Conservation (phyloP, 2,888 invertebrate genomes). For the Torymus aiolomorphi region DNA sequence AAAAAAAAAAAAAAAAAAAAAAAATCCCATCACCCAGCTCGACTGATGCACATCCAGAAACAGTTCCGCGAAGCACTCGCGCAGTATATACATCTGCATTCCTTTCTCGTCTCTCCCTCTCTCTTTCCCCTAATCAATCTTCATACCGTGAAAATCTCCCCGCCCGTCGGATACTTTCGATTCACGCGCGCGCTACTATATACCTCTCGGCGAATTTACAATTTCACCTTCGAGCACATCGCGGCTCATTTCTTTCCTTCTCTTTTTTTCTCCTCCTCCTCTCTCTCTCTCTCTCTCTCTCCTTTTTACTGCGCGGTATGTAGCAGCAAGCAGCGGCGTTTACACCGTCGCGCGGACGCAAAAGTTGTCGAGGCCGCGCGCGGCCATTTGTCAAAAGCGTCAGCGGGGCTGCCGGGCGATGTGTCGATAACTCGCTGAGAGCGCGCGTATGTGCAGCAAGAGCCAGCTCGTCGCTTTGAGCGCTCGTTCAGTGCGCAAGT, state of each 20-base stretch:
- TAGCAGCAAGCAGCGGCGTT: neutral
- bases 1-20: neutral
- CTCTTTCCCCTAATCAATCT: slow-evolving; percentile 44
- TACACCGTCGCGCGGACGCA: neutral
- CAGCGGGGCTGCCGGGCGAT: slow-evolving; percentile 21
- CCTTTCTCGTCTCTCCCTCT: neutral
- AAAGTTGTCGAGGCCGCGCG: slow-evolving; percentile 13
- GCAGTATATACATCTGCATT: no score
- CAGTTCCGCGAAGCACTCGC: slow-evolving; percentile 53
- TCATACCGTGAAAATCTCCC: slow-evolving; percentile 30
- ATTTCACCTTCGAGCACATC: slow-evolving; percentile 17
- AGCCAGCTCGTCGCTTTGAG: no score
- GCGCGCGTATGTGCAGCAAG: no score
- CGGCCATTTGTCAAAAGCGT: slow-evolving; percentile 54
- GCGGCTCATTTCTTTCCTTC: slow-evolving; percentile 19
- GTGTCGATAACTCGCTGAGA: slow-evolving; percentile 45
- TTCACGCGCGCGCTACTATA: neutral
- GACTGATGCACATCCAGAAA: slow-evolving; percentile 38
- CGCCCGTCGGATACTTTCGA: neutral
- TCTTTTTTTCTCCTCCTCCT: neutral
- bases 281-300: no score
- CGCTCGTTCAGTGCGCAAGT: no score
- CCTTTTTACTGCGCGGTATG: no score
- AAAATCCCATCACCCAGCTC: slow-evolving; percentile 1
- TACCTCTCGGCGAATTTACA: slow-evolving; percentile 4